Percentiles rank a stretch among this genome's conserved stretches.
Evolutionary conservation across 2,888 invertebrate genomes (phyloP).

Genomic region (Alsophila aescularia): DNA sequence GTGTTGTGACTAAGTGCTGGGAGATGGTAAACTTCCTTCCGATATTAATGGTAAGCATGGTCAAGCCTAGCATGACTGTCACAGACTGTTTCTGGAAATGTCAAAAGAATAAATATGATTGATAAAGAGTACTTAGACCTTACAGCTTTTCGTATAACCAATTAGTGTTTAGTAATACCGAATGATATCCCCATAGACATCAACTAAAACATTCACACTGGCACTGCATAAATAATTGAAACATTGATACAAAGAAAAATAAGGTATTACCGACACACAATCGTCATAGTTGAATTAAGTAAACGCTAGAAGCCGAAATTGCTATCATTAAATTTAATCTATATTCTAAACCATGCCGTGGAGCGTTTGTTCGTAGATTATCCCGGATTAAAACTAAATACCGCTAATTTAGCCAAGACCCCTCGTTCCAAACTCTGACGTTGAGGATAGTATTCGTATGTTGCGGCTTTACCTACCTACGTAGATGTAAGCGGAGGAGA

Average conservation of each 20-base stretch:
- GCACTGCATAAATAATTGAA: no score
- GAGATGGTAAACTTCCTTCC: no score
- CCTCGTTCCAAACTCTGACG: constrained; percentile 38
- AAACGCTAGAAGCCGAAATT: constrained; percentile 61
- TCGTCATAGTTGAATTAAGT: constrained; percentile 47
- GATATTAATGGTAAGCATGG: no score
- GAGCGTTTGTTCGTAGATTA: constrained; percentile 64
- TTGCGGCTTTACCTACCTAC: neutral
- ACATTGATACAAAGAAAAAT: neutral
- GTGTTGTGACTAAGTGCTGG: no score
- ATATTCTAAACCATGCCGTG: constrained; percentile 65
- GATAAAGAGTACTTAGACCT: no score
- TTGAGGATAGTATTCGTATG: constrained; percentile 22
- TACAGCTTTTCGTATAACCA: no score
- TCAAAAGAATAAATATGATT: no score
- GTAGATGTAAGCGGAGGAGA: neutral
- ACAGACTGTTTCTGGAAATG: no score
- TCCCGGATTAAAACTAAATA: constrained; percentile 68
- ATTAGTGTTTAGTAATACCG: no score
- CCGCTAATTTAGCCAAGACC: constrained; percentile 61
- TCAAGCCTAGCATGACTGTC: no score
- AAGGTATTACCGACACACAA: neutral
- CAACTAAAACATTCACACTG: no score
- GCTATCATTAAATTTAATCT: constrained; percentile 76
- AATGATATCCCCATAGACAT: no score